Percentiles rank a stretch among this genome's conserved stretches.
These are phyloP conservation scores for Synaphobranchus kaupii DNA, from an alignment of 2,797 vertebrate species.

Conservation along the genomic window DNA sequence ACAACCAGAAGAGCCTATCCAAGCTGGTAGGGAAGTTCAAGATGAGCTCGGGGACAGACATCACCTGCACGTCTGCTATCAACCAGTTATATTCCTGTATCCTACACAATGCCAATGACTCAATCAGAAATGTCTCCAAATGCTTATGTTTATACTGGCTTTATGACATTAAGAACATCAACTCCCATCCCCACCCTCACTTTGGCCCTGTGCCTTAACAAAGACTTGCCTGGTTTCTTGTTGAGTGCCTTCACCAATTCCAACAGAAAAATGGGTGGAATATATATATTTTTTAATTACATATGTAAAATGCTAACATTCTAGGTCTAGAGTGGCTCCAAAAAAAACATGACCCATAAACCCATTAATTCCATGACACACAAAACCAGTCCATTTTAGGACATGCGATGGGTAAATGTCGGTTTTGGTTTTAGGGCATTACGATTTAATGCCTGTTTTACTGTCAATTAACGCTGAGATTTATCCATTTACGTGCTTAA, in stretches of 20 bases:
- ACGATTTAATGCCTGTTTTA: background rate
- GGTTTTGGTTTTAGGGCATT: background rate
- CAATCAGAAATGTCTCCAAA: background rate
- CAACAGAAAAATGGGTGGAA: background rate
- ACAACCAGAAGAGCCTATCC: slow-evolving; percentile 72
- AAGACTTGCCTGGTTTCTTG: background rate
- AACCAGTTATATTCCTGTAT: slow-evolving; percentile 91
- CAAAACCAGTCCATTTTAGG: background rate
- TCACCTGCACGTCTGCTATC: slow-evolving; percentile 82
- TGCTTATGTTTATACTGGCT: background rate
- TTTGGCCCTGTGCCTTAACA: background rate
- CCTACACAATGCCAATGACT: slow-evolving; percentile 60
- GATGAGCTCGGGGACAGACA: slow-evolving; percentile 65
- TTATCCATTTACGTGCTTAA: background rate
- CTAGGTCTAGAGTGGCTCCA: background rate
- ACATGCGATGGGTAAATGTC: background rate
- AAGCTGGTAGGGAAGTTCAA: slow-evolving; percentile 64
- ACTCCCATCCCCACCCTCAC: background rate
- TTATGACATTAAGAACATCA: background rate
- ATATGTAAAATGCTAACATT: background rate
- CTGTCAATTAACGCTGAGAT: background rate
- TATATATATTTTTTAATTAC: background rate
- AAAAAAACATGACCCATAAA: background rate
- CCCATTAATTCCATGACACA: background rate
- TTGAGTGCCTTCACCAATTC: background rate